Conservation (phyloP, 2,888 invertebrate genomes). For the Nomada goodeniana region DNA sequence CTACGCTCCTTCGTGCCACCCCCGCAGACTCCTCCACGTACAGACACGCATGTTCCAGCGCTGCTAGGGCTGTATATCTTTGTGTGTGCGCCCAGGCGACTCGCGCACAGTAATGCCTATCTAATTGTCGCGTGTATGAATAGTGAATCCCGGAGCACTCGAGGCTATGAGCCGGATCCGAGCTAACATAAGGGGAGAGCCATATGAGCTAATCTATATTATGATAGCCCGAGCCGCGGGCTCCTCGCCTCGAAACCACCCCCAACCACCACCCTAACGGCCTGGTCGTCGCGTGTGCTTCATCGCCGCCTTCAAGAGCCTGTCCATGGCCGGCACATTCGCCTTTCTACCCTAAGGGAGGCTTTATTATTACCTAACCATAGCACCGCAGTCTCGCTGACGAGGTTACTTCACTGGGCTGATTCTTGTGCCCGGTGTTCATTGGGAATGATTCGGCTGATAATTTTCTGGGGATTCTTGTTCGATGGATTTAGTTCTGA, state of each 20-base stretch:
- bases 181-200: constrained; percentile 82
- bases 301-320: constrained; percentile 37
- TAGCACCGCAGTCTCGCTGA: constrained; percentile 67
- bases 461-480: too few relatives aligned
- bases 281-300: constrained; percentile 34
- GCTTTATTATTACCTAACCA: constrained; percentile 73
- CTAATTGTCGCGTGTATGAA: constrained; percentile 85
- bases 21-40: constrained; percentile 61
- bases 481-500: too few relatives aligned
- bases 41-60: constrained; percentile 20
- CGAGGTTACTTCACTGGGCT: constrained; percentile 66
- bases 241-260: constrained; percentile 30
- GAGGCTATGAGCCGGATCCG: constrained; percentile 83
- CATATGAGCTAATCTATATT: constrained; percentile 85
- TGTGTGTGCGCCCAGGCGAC: constrained; percentile 23
- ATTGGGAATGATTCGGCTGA: constrained; percentile 25
- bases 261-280: constrained; percentile 1
- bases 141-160: constrained; percentile 84
- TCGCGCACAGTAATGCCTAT: constrained; percentile 82
- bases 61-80: neutral
- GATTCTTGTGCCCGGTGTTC: constrained; percentile 56
- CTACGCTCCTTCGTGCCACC: constrained; percentile 74
- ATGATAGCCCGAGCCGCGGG: constrained; percentile 82
- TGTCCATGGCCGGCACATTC: constrained; percentile 12
- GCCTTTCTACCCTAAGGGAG: constrained; percentile 32